Conservation (phyloP, 1,140 invertebrate species). For the Bombyx mori region DNA sequence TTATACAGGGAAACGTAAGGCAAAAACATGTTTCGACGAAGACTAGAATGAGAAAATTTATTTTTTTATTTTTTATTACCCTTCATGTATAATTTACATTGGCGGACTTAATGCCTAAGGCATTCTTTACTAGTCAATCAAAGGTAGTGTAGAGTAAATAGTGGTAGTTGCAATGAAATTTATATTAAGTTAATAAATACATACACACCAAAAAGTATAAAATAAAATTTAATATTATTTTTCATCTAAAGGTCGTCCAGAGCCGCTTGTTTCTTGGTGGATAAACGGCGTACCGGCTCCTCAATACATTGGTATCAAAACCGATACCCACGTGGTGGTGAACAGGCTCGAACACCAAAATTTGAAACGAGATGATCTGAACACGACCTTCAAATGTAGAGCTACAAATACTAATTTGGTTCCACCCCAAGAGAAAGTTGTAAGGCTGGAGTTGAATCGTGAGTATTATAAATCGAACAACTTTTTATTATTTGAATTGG, state of each 20-base stretch:
- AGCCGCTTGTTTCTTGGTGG: slow-evolving; percentile 84
- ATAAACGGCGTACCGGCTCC: slow-evolving; percentile 78
- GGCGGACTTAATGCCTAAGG: no score
- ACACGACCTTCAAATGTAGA: slow-evolving; percentile 87
- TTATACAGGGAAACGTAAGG: no score
- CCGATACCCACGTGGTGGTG: slow-evolving; percentile 80
- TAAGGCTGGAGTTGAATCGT: slow-evolving; percentile 84
- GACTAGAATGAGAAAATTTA: no score
- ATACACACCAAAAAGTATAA: neutral
- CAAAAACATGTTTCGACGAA: no score
- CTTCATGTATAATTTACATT: no score
- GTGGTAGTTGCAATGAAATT: no score
- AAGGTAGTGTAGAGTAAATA: no score
- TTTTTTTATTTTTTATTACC: no score
- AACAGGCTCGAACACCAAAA: slow-evolving; percentile 81
- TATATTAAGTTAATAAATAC: no score
- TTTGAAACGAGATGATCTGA: slow-evolving; percentile 82
- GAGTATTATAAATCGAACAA: slow-evolving; percentile 55
- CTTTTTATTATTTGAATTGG: no score
- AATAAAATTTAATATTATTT: neutral
- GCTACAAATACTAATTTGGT: slow-evolving; percentile 91
- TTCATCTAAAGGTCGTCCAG: slow-evolving; percentile 78
- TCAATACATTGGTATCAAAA: slow-evolving; percentile 72
- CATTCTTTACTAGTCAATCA: no score
- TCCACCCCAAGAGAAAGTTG: slow-evolving; percentile 81